These are phyloP conservation scores for Pocillopora meandrina DNA, from an alignment of 92 coral and sea anemone genomes.

Conservation along the genomic window DNA sequence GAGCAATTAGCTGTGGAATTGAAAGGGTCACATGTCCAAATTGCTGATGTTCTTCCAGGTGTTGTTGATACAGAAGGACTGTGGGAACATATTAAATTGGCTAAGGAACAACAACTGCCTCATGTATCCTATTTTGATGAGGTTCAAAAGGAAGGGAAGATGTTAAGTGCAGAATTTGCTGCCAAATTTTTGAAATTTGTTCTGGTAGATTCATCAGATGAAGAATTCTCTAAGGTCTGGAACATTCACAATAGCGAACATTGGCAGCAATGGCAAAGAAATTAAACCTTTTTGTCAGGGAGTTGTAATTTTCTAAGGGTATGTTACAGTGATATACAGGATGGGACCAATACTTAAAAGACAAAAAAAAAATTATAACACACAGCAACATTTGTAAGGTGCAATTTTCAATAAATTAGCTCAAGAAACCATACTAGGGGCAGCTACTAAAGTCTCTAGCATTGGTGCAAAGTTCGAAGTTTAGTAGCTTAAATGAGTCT, in stretches of 20 bases:
- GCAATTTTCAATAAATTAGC: too few species aligned
- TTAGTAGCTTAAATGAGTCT: too few species aligned
- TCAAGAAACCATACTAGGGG: too few species aligned
- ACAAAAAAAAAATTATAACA: too few species aligned
- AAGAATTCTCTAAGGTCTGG: conserved; percentile 56
- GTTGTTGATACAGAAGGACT: conserved; percentile 63
- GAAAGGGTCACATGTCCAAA: conserved; percentile 37
- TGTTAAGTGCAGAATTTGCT: conserved; percentile 44
- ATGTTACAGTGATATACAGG: too few species aligned
- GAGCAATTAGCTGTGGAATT: conserved; percentile 52
- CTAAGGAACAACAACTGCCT: conserved; percentile 53
- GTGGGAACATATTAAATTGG: conserved; percentile 62
- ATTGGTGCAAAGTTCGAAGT: too few species aligned
- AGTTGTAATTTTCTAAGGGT: background rate
- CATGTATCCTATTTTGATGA: conserved; percentile 58
- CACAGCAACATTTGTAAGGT: too few species aligned
- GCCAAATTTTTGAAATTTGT: conserved; percentile 61
- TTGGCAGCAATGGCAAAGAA: conserved; percentile 47
- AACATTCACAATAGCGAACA: conserved; percentile 50
- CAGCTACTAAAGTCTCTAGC: too few species aligned
- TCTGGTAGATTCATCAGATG: conserved; percentile 33
- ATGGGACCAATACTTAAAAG: too few species aligned
- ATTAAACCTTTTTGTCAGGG: background rate
- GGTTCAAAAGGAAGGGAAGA: conserved; percentile 45
- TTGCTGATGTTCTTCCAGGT: conserved; percentile 51